These are phyloP conservation scores for Teleogryllus oceanicus DNA, from an alignment of 2,888 invertebrate genomes.

Conservation along the genomic window DNA sequence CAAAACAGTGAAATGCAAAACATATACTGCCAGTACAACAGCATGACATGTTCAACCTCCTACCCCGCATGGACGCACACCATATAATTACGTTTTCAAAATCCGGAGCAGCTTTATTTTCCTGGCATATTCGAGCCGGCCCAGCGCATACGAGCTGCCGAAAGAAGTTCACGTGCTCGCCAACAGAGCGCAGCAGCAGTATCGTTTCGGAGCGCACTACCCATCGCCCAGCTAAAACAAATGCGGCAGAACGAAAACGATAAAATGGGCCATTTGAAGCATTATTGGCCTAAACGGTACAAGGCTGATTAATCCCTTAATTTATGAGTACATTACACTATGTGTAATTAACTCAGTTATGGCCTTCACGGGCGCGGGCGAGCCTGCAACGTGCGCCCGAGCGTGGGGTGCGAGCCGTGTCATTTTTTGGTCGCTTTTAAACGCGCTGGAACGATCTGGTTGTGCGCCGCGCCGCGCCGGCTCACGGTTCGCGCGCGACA, in stretches of 20 bases:
- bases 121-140: too few species aligned
- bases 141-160: background rate
- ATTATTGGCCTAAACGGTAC: slow-evolving; percentile 18
- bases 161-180: background rate
- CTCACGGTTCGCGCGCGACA: background rate
- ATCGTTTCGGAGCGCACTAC: background rate
- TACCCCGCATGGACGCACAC: too few species aligned
- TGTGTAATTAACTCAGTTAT: slow-evolving; percentile 18
- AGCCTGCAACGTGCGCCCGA: background rate
- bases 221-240: slow-evolving; percentile 10
- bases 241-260: slow-evolving; percentile 18
- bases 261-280: slow-evolving; percentile 10
- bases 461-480: background rate
- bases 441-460: background rate
- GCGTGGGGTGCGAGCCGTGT: background rate
- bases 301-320: slow-evolving; percentile 18
- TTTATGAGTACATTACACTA: slow-evolving; percentile 9
- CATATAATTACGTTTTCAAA: too few species aligned
- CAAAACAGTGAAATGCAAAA: too few species aligned
- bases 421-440: slow-evolving; percentile 10
- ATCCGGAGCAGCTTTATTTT: too few species aligned
- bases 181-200: background rate
- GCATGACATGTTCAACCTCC: too few species aligned
- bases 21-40: too few species aligned
- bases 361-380: background rate